phyloP scores from a whole-genome alignment of 2,888 invertebrate species.

The Tortricodes alternella region DNA sequence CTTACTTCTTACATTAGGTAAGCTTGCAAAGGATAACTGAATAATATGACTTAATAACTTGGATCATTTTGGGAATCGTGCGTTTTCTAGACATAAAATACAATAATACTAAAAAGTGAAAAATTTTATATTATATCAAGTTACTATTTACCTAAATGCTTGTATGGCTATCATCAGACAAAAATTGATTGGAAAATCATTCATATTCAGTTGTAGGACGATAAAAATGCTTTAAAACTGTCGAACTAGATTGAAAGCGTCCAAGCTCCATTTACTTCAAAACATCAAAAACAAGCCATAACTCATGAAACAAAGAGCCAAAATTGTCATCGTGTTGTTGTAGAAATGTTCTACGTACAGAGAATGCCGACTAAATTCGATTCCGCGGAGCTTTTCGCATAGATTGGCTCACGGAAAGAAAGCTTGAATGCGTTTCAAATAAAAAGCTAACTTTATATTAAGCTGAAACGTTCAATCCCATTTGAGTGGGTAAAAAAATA shows the following conservation, averaged over 20 bases:
- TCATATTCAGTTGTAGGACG: neutral
- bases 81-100: too few species aligned
- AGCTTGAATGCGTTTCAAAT: neutral
- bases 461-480: too few species aligned
- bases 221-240: neutral
- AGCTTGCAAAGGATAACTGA: too few species aligned
- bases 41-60: too few species aligned
- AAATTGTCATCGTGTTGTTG: neutral
- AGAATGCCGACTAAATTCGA: conserved; percentile 6
- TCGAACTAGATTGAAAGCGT: neutral
- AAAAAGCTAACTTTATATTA: neutral
- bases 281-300: neutral
- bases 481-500: too few species aligned
- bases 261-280: neutral
- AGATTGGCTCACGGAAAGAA: neutral
- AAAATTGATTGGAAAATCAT: neutral
- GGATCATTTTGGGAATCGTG: too few species aligned
- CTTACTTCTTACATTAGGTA: too few species aligned
- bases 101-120: too few species aligned
- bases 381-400: conserved; percentile 1
- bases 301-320: neutral
- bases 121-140: too few species aligned
- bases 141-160: too few species aligned
- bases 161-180: conserved; percentile 2
- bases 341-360: neutral